Conservation (phyloP, 2,888 invertebrate species). For the Cerastis rubricosa region DNA sequence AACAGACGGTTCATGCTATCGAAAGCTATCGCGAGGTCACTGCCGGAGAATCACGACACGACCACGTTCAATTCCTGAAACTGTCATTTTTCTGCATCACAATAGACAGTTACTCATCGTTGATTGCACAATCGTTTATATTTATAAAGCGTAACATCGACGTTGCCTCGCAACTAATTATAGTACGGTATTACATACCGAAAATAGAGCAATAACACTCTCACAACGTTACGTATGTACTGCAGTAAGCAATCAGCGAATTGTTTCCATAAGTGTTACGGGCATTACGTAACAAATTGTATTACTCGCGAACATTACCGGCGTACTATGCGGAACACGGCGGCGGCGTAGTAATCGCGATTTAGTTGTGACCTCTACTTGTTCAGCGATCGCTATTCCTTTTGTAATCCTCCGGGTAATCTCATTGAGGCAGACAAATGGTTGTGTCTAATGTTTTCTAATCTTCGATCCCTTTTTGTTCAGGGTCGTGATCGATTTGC, state of each 20-base stretch:
- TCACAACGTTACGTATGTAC: conserved; percentile 75
- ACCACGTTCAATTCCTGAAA: conserved; percentile 73
- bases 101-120: conserved; percentile 66
- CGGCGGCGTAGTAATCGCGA: conserved; percentile 74
- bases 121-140: conserved; percentile 64
- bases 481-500: conserved; percentile 58
- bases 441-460: conserved; percentile 71
- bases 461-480: conserved; percentile 68
- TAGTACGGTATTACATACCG: conserved; percentile 70
- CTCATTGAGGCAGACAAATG: conserved; percentile 76
- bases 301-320: conserved; percentile 71
- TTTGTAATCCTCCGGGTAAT: conserved; percentile 77
- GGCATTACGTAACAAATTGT: conserved; percentile 78
- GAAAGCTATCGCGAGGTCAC: conserved; percentile 89
- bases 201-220: conserved; percentile 80
- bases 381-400: conserved; percentile 71
- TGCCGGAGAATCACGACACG: conserved; percentile 82
- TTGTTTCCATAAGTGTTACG: conserved; percentile 83
- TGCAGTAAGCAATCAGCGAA: conserved; percentile 74
- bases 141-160: conserved; percentile 66
- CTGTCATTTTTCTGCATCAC: conserved; percentile 63
- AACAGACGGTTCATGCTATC: conserved; percentile 87
- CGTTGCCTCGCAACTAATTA: conserved; percentile 73
- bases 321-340: conserved; percentile 65
- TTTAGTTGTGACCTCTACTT: conserved; percentile 75